Conservation (phyloP, 2,888 invertebrate genomes). For the Mythimna impura region DNA sequence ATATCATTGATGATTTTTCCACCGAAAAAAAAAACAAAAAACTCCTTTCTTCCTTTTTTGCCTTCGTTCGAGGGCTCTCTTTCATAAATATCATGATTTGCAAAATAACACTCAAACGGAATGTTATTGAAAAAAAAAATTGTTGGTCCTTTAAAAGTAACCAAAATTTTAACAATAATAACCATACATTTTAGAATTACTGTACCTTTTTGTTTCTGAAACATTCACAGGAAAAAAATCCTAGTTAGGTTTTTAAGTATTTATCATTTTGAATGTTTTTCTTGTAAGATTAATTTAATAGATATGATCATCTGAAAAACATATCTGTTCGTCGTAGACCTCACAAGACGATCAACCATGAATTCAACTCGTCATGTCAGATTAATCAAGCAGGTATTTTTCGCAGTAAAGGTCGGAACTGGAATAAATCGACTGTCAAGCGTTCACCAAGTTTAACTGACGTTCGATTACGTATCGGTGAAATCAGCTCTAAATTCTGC, state of each 20-base stretch:
- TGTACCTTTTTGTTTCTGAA: too few species aligned
- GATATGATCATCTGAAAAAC: background rate
- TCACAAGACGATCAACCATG: constrained; percentile 1
- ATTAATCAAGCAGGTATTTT: constrained; percentile 50
- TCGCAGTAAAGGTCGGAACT: constrained; percentile 21
- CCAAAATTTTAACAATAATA: too few species aligned
- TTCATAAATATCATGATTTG: too few species aligned
- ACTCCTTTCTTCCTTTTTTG: too few species aligned
- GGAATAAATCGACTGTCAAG: constrained; percentile 50
- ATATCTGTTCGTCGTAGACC: background rate
- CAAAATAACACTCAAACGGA: background rate
- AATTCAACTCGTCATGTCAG: constrained; percentile 29
- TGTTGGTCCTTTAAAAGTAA: too few species aligned
- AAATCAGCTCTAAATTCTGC: constrained; percentile 44
- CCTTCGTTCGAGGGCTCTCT: too few species aligned
- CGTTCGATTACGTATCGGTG: constrained; percentile 53
- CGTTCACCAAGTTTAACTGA: constrained; percentile 48
- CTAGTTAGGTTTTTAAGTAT: too few species aligned
- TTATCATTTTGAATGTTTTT: background rate
- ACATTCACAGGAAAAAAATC: too few species aligned
- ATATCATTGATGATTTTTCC: too few species aligned
- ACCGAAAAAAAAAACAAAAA: too few species aligned
- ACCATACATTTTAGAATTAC: too few species aligned
- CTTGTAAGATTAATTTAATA: background rate
- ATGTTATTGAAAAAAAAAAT: background rate